Percentiles rank a stretch among this genome's conserved stretches.
These are phyloP conservation scores for Andricus quercusramuli DNA, from an alignment of 2,888 invertebrate genomes.

Conservation along the genomic window DNA sequence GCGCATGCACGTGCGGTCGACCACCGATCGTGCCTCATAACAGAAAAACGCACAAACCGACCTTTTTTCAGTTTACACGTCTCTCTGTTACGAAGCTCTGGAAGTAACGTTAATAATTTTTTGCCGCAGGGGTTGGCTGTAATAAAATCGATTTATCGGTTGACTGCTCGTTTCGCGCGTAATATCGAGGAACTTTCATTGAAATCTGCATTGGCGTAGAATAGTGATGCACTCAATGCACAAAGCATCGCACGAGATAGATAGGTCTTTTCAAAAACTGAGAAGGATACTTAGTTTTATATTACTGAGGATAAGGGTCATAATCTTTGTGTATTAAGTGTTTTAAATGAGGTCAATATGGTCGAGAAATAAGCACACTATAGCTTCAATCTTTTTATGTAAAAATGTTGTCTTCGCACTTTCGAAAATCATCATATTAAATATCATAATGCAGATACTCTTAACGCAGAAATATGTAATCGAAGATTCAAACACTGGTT, in stretches of 20 bases:
- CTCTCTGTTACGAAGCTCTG: constrained; percentile 24
- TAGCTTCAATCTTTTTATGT: too few species aligned
- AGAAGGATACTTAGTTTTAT: not conserved
- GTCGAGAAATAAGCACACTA: not conserved
- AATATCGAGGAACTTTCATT: constrained; percentile 38
- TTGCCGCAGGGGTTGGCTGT: constrained; percentile 19
- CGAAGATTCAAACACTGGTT: not conserved
- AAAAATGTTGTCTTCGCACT: not conserved
- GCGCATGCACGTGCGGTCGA: constrained; percentile 25
- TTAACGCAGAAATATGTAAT: not conserved
- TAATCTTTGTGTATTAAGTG: not conserved
- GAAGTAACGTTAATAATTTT: constrained; percentile 29
- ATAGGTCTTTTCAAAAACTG: not conserved
- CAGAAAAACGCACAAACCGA: constrained; percentile 23
- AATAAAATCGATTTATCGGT: constrained; percentile 42
- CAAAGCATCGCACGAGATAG: constrained; percentile 8
- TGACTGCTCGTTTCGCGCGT: constrained; percentile 33
- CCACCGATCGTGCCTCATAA: constrained; percentile 32
- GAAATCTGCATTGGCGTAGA: constrained; percentile 26
- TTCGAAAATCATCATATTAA: constrained; percentile 13
- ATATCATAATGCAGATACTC: constrained; percentile 6
- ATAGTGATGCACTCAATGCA: constrained; percentile 10
- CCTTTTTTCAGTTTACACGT: constrained; percentile 19
- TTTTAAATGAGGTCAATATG: not conserved
- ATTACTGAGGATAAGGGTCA: not conserved